A percentile compares a stretch with the other conserved stretches of the same genome.
Evolutionary conservation across 2,113 vertebrate genomes (phyloP).

Genomic region (Gavialis gangeticus): DNA sequence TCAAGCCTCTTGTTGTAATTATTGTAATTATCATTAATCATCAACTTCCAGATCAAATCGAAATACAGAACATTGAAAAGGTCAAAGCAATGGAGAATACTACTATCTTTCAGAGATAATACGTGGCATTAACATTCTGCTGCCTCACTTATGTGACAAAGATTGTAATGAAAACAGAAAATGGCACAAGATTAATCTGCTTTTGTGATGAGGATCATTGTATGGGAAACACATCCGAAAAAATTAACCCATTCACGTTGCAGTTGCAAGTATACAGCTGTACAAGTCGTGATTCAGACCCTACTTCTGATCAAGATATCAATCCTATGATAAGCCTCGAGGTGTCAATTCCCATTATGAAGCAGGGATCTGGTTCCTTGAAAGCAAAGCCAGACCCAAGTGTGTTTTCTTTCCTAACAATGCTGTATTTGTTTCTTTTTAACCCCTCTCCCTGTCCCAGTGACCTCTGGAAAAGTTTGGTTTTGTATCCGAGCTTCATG

Average conservation of each 20-base stretch:
- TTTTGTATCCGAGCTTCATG: too few relatives aligned
- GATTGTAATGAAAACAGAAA: constrained; percentile 77
- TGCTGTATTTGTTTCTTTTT: too few relatives aligned
- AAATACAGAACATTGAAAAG: constrained; percentile 73
- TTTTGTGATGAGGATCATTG: constrained; percentile 63
- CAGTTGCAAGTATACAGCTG: background rate
- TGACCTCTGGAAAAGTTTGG: too few relatives aligned
- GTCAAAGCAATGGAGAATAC: constrained; percentile 75
- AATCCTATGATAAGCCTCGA: background rate
- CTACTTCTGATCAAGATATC: background rate
- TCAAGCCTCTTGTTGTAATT: constrained; percentile 70
- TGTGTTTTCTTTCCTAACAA: background rate
- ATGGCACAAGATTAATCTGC: constrained; percentile 70
- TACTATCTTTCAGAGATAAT: constrained; percentile 68
- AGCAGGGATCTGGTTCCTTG: background rate
- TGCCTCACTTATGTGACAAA: constrained; percentile 63
- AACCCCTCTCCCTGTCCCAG: too few relatives aligned
- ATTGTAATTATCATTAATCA: constrained; percentile 80
- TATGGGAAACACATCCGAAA: constrained; percentile 8
- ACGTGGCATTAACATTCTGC: constrained; percentile 71
- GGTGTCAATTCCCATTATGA: background rate
- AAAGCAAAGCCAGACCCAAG: background rate
- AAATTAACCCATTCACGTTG: constrained; percentile 46
- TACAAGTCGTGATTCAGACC: background rate
- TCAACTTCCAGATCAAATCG: constrained; percentile 75